These are phyloP conservation scores for Pseudorectes ferrugineus DNA, from an alignment of 2,113 vertebrate genomes.

Conservation along the genomic window DNA sequence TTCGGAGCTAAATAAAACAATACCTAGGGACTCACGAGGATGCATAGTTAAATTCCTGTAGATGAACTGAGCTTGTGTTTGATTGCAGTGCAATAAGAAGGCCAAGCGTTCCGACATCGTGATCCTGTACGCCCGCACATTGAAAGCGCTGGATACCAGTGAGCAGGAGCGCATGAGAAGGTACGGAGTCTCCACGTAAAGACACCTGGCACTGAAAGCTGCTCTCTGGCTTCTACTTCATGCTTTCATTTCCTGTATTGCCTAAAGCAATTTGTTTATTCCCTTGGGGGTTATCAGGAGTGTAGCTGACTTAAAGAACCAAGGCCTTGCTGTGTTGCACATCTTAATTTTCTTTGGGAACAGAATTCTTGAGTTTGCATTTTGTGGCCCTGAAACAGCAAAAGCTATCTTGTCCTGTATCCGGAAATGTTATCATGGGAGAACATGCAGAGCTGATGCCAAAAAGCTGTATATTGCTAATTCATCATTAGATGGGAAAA, in stretches of 20 bases:
- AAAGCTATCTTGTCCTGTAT: background rate
- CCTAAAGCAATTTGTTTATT: background rate
- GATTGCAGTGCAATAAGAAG: slow-evolving; percentile 91
- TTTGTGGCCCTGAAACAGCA: background rate
- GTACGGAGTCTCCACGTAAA: background rate
- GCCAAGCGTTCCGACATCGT: slow-evolving; percentile 89
- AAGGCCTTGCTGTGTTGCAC: background rate
- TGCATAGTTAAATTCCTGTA: background rate
- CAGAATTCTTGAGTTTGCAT: background rate
- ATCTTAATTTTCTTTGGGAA: background rate
- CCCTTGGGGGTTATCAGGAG: background rate
- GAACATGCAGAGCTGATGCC: background rate
- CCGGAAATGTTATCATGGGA: background rate
- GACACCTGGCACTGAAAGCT: background rate
- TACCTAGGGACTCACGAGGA: background rate
- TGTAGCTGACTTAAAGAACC: background rate
- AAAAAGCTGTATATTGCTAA: background rate
- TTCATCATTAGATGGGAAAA: background rate
- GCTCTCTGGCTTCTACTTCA: background rate
- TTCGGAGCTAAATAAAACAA: background rate
- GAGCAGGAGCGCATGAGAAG: slow-evolving; percentile 89
- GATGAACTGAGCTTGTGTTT: background rate
- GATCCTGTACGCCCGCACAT: slow-evolving; percentile 85
- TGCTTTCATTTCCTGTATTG: background rate
- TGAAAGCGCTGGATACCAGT: slow-evolving; percentile 86